phyloP scores from a whole-genome alignment of 2,797 vertebrate species.

The Peromyscus attwateri region DNA sequence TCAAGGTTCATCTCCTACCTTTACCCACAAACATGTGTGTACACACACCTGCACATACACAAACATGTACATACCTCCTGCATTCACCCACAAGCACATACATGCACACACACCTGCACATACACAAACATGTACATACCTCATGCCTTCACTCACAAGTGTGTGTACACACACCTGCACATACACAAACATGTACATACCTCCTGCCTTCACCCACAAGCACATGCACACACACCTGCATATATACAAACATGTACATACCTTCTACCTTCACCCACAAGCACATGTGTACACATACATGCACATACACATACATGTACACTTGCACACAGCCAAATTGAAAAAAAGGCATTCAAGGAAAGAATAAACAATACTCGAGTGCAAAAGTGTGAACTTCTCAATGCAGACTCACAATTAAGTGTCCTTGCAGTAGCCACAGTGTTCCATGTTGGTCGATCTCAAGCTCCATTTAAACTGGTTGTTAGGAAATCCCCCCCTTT shows the following conservation, averaged over 20 bases:
- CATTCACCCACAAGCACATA: too few species aligned
- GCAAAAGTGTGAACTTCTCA: neutral
- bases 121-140: too few species aligned
- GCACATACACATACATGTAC: neutral
- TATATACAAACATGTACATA: too few species aligned
- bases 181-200: neutral
- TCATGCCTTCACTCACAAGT: neutral
- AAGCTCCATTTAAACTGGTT: neutral
- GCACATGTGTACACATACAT: neutral
- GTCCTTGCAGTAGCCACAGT: too few species aligned
- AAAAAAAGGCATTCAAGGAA: too few species aligned
- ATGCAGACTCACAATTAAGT: neutral
- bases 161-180: neutral
- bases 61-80: neutral
- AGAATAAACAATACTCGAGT: neutral
- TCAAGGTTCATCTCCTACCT: neutral
- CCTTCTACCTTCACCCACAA: neutral
- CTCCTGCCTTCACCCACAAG: too few species aligned
- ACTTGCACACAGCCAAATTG: neutral
- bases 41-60: neutral
- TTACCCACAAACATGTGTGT: neutral
- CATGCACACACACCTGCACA: too few species aligned
- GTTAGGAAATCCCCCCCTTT: neutral
- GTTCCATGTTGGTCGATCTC: too few species aligned
- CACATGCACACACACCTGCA: too few species aligned